phyloP scores from a whole-genome alignment of 2,113 vertebrate genomes.

The Phrynocephalus versicolor region DNA sequence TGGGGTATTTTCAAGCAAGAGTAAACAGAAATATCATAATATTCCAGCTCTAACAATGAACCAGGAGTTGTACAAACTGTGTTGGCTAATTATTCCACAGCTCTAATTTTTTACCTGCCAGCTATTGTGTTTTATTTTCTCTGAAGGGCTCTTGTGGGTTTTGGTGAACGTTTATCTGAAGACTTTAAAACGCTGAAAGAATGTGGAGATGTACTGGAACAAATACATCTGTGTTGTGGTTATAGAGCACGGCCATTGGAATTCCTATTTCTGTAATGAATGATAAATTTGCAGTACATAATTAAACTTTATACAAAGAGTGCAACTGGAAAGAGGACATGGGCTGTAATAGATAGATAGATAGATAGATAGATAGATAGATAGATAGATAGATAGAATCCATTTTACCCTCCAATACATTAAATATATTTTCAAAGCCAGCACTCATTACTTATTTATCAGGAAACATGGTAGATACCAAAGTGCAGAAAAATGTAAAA shows the following conservation, averaged over 20 bases:
- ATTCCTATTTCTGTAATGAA: background rate
- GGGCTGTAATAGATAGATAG: too few relatives aligned
- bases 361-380: too few relatives aligned
- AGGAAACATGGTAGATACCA: background rate
- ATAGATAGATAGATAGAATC: background rate
- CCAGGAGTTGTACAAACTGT: background rate
- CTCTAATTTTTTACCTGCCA: background rate
- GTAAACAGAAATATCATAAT: background rate
- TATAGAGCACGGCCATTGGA: background rate
- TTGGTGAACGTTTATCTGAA: background rate
- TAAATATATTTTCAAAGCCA: background rate
- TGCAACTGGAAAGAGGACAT: background rate
- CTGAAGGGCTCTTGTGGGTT: background rate
- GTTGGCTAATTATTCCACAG: background rate
- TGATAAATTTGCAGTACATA: background rate
- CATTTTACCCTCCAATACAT: background rate
- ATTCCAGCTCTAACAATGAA: background rate
- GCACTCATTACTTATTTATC: background rate
- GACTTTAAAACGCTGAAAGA: background rate
- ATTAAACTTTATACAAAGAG: background rate
- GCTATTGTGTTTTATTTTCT: background rate
- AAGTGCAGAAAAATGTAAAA: background rate
- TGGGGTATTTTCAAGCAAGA: background rate
- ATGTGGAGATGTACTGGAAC: background rate
- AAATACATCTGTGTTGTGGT: background rate